Evolutionary conservation across 2,113 vertebrate genomes (phyloP).

Genomic region (Martes martes): DNA sequence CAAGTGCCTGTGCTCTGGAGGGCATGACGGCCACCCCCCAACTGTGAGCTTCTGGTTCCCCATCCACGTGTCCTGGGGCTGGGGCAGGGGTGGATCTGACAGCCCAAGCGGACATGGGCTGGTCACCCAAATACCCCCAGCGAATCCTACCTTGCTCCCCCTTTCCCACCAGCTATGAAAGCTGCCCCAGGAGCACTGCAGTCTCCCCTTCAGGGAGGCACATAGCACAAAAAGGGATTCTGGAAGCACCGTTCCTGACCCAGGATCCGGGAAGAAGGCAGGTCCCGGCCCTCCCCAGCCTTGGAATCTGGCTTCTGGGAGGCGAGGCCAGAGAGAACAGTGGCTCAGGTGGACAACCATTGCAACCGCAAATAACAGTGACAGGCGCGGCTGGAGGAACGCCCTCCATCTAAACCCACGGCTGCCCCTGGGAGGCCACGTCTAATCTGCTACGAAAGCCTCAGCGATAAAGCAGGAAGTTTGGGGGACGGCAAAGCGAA

Average conservation of each 20-base stretch:
- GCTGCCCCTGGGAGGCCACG: background rate
- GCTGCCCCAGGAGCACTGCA: no score
- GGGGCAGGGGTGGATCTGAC: background rate
- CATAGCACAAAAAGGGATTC: background rate
- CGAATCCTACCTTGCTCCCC: background rate
- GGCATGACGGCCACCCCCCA: background rate
- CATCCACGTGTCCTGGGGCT: background rate
- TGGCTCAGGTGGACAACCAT: background rate
- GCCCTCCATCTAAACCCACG: background rate
- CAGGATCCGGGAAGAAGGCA: background rate
- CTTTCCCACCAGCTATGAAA: background rate
- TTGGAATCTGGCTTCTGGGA: background rate
- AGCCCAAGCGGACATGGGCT: background rate
- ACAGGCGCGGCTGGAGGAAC: accelerated
- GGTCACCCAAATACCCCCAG: background rate
- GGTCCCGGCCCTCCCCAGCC: background rate
- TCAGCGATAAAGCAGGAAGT: background rate
- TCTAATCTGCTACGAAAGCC: background rate
- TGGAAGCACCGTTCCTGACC: background rate
- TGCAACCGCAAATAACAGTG: background rate
- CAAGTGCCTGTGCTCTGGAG: background rate
- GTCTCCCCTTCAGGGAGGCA: background rate
- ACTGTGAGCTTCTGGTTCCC: background rate
- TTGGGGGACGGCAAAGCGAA: background rate
- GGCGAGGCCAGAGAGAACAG: background rate